These are phyloP conservation scores for Laspeyria flexula DNA, from an alignment of 2,888 invertebrate genomes.

Conservation along the genomic window DNA sequence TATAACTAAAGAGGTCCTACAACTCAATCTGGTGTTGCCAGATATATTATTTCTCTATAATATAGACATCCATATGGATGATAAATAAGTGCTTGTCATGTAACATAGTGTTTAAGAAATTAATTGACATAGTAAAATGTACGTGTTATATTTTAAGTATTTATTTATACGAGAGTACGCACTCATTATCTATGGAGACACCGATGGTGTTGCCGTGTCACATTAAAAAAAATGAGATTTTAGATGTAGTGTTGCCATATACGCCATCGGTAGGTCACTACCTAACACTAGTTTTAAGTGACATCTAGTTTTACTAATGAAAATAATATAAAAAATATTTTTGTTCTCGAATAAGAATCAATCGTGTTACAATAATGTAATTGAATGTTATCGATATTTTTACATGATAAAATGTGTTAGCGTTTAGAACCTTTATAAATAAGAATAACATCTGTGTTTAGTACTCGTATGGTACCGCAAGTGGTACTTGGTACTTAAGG, in stretches of 20 bases:
- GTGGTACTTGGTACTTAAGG: too few relatives aligned
- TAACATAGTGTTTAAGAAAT: slow-evolving; percentile 79
- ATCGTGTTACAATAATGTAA: slow-evolving; percentile 74
- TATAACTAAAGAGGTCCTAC: slow-evolving; percentile 54
- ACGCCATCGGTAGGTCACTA: slow-evolving; percentile 64
- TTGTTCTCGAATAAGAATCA: slow-evolving; percentile 79
- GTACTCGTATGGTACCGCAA: slow-evolving; percentile 30
- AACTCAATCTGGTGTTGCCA: slow-evolving; percentile 59
- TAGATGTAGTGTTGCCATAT: slow-evolving; percentile 68
- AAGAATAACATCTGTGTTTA: slow-evolving; percentile 72
- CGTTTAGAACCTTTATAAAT: slow-evolving; percentile 48
- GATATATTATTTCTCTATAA: slow-evolving; percentile 55
- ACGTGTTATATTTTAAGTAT: slow-evolving; percentile 78
- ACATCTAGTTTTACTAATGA: slow-evolving; percentile 82
- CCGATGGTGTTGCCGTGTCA: slow-evolving; percentile 60
- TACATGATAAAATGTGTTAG: slow-evolving; percentile 71
- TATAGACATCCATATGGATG: slow-evolving; percentile 54
- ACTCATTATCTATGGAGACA: slow-evolving; percentile 60
- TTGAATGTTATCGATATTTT: slow-evolving; percentile 81
- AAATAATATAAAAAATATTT: slow-evolving; percentile 73
- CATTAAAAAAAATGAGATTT: slow-evolving; percentile 57
- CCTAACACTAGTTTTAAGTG: slow-evolving; percentile 75
- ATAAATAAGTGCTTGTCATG: slow-evolving; percentile 74
- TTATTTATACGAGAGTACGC: slow-evolving; percentile 76
- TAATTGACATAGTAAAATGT: slow-evolving; percentile 76